Conservation (phyloP, 2,888 invertebrate species). For the Microdon myrmicae region DNA sequence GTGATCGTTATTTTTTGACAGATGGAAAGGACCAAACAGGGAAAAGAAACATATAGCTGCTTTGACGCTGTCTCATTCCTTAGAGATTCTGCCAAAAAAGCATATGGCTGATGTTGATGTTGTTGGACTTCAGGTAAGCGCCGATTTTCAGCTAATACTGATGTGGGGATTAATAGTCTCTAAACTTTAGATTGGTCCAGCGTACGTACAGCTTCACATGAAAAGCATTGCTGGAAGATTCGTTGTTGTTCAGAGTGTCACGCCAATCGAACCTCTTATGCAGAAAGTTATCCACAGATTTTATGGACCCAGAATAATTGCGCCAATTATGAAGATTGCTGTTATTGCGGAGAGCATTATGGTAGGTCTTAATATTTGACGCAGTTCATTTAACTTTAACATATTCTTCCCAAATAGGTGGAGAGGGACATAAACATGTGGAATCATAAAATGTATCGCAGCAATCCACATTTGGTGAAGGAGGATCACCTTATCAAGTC, state of each 20-base stretch:
- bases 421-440: constrained; percentile 86
- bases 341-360: constrained; percentile 77
- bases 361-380: constrained; percentile 67
- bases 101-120: constrained; percentile 72
- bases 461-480: constrained; percentile 77
- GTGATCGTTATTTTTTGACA: constrained; percentile 27
- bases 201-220: constrained; percentile 78
- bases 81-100: constrained; percentile 72
- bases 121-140: constrained; percentile 73
- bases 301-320: constrained; percentile 73
- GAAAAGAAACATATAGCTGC: constrained; percentile 72
- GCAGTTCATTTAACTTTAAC: neutral
- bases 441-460: constrained; percentile 84
- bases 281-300: constrained; percentile 84
- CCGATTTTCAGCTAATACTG: neutral
- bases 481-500: constrained; percentile 79
- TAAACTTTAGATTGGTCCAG: constrained; percentile 74
- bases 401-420: constrained; percentile 69
- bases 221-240: constrained; percentile 71
- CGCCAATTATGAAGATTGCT: constrained; percentile 73
- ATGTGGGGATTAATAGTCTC: neutral
- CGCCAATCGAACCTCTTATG: constrained; percentile 79
- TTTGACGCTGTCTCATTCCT: constrained; percentile 73
- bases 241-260: constrained; percentile 79
- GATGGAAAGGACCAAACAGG: constrained; percentile 68